Conservation (phyloP, 2,888 invertebrate species). For the Eristalis arbustorum region DNA sequence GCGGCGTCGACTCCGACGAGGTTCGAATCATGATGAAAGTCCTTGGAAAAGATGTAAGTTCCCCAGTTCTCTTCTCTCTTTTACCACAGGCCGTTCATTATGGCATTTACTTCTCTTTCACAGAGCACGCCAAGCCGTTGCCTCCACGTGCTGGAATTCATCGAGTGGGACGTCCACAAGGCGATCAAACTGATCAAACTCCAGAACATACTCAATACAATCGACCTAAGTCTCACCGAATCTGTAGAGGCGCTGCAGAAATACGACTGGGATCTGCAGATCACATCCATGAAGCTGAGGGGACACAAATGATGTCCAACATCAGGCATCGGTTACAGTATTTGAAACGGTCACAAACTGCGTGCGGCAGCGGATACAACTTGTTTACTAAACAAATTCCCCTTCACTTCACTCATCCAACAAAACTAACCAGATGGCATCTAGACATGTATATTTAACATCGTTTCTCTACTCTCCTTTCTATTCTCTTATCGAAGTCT, state of each 20-base stretch:
- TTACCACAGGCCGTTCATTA: background rate
- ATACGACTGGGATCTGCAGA: constrained; percentile 79
- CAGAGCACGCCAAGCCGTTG: constrained; percentile 89
- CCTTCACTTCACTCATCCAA: background rate
- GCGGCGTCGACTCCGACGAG: constrained; percentile 94
- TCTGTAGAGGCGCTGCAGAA: constrained; percentile 77
- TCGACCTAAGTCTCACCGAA: constrained; percentile 75
- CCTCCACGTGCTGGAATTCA: constrained; percentile 88
- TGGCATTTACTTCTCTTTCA: background rate
- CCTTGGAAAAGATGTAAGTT: constrained; percentile 86
- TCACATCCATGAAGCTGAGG: constrained; percentile 77
- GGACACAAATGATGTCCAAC: constrained; percentile 65
- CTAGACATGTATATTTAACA: background rate
- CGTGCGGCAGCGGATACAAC: background rate
- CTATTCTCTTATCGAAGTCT: constrained; percentile 65
- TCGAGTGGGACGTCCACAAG: constrained; percentile 93
- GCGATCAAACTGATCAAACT: constrained; percentile 87
- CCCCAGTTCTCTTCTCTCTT: background rate
- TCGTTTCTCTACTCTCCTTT: constrained; percentile 16
- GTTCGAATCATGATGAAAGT: constrained; percentile 95
- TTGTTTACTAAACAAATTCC: constrained; percentile 13
- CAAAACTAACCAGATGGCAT: constrained; percentile 47
- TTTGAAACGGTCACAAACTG: constrained; percentile 53
- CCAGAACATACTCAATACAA: constrained; percentile 77
- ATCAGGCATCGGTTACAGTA: constrained; percentile 21